Evolutionary conservation across 2,888 invertebrate genomes (phyloP).

Genomic region (Synergus japonicus): DNA sequence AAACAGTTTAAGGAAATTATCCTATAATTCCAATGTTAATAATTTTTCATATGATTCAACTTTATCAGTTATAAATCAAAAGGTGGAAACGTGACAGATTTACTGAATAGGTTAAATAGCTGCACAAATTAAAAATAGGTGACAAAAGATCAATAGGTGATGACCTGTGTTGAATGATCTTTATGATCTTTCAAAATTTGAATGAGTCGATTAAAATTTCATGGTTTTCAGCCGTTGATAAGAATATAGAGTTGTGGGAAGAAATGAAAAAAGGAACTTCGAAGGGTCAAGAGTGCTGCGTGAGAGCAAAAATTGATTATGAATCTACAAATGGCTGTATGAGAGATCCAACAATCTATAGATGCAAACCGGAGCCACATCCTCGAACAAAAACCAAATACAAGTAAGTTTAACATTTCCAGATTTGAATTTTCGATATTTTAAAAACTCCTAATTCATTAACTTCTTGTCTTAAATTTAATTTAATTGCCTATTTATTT

Average conservation of each 20-base stretch:
- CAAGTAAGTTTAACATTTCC: conserved; percentile 83
- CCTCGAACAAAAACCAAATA: conserved; percentile 96
- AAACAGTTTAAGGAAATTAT: too few species aligned
- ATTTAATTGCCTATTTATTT: not conserved
- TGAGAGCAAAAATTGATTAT: conserved; percentile 99
- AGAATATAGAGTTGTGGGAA: conserved; percentile 93
- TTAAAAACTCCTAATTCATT: not conserved
- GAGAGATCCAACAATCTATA: conserved; percentile 98
- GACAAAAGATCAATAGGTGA: too few species aligned
- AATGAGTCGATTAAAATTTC: not conserved
- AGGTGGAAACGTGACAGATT: too few species aligned
- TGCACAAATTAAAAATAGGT: too few species aligned
- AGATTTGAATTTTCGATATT: not conserved
- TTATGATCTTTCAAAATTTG: not conserved
- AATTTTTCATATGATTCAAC: too few species aligned
- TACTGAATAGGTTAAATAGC: too few species aligned
- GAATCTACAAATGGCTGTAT: conserved; percentile 96
- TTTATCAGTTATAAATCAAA: too few species aligned
- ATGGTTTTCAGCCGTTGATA: conserved; percentile 84
- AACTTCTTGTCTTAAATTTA: not conserved
- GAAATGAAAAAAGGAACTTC: conserved; percentile 94
- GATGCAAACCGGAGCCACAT: conserved; percentile 97
- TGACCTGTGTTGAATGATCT: not conserved
- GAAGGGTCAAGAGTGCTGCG: conserved; percentile 92
- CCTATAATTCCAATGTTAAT: too few species aligned